Evolutionary conservation across 2,797 vertebrate species (phyloP).

Genomic region (Oreortyx pictus): DNA sequence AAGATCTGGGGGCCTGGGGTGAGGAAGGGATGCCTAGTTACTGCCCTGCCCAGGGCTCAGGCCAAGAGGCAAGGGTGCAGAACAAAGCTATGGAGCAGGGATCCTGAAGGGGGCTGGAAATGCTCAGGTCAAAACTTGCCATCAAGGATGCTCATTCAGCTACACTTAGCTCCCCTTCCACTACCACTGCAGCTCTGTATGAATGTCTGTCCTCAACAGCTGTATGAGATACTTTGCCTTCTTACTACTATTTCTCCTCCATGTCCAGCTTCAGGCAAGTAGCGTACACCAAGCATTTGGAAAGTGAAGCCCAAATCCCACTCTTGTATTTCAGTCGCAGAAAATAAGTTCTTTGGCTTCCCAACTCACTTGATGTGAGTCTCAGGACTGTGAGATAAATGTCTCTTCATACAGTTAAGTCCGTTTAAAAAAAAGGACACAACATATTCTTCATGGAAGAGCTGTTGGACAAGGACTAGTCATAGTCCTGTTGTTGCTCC

Average conservation of each 20-base stretch:
- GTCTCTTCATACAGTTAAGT: background rate
- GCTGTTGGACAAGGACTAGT: background rate
- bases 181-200: background rate
- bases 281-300: background rate
- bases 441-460: background rate
- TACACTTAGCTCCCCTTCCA: background rate
- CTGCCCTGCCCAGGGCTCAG: background rate
- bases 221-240: background rate
- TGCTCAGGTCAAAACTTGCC: background rate
- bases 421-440: background rate
- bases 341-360: background rate
- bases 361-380: background rate
- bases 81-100: fast-evolving
- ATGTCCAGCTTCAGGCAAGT: background rate
- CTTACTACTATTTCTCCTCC: background rate
- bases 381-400: fast-evolving
- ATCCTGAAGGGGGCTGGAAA: background rate
- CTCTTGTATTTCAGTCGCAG: background rate
- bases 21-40: background rate
- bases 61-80: background rate
- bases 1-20: background rate
- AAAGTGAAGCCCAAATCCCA: background rate
- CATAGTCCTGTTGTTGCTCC: background rate
- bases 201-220: background rate
- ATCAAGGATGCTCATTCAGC: background rate